phyloP scores from a whole-genome alignment of 1,140 invertebrate genomes.

The Drosophila truncata region DNA sequence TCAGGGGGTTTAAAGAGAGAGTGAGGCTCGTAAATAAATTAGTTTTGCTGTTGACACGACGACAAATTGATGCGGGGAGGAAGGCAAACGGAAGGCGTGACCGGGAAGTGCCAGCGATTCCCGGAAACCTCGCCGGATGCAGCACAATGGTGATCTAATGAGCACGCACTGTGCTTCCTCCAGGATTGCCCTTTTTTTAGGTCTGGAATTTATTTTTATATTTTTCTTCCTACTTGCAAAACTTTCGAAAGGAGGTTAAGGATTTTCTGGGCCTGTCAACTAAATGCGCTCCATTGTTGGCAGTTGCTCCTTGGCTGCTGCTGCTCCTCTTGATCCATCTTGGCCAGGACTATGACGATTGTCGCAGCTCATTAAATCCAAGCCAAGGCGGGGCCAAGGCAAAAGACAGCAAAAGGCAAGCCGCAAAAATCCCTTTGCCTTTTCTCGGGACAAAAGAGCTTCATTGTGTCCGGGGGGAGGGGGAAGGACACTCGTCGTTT shows the following conservation, averaged over 20 bases:
- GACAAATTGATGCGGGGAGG: conserved; percentile 62
- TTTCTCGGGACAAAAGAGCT: conserved; percentile 61
- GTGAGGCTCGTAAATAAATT: conserved; percentile 74
- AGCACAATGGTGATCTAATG: conserved; percentile 67
- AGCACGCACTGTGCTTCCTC: conserved; percentile 47
- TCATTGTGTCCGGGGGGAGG: conserved; percentile 52
- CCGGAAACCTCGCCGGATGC: conserved; percentile 16
- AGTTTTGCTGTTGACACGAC: conserved; percentile 75
- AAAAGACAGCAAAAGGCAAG: conserved; percentile 55
- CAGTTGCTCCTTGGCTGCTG: neutral
- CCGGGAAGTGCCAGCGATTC: conserved; percentile 33
- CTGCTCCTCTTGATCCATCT: conserved; percentile 3
- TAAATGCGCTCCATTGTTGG: conserved; percentile 64
- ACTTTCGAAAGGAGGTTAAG: conserved; percentile 26
- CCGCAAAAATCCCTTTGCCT: conserved; percentile 66
- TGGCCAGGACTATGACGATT: conserved; percentile 40
- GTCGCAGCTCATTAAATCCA: conserved; percentile 77
- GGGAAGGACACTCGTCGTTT: conserved; percentile 21
- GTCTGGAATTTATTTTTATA: conserved; percentile 35
- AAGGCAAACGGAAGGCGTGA: conserved; percentile 11
- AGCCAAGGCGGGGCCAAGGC: conserved; percentile 8
- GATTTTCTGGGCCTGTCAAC: conserved; percentile 27
- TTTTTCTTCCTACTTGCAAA: conserved; percentile 46
- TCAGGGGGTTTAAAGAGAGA: conserved; percentile 45
- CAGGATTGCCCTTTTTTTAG: conserved; percentile 9